Conservation (phyloP, 2,797 vertebrate genomes). For the Danio albolineatus region DNA sequence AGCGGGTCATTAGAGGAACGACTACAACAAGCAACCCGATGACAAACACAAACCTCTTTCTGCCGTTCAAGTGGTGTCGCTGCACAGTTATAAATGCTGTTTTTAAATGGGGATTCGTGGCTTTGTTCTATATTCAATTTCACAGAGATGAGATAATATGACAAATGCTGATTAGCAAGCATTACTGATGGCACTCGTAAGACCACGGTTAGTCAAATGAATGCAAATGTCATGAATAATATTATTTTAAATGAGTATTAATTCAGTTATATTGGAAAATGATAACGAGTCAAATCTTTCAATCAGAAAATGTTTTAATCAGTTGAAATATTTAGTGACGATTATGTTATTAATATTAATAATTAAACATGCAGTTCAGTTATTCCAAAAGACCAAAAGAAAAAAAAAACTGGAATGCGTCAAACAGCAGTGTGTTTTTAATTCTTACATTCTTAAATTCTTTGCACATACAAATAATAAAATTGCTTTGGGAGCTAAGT, state of each 20-base stretch:
- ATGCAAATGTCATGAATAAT: neutral
- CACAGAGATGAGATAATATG: constrained; percentile 18
- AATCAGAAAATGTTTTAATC: neutral
- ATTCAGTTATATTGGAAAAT: neutral
- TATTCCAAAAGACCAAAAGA: neutral
- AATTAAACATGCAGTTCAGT: neutral
- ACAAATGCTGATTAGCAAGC: constrained; percentile 23
- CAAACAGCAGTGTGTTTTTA: neutral
- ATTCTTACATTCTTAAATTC: too few species aligned
- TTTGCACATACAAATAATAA: too few species aligned
- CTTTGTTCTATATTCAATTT: neutral
- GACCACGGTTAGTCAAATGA: neutral
- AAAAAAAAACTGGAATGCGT: neutral
- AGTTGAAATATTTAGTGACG: neutral
- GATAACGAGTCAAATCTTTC: neutral
- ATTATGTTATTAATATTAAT: neutral
- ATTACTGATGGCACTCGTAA: constrained; percentile 6
- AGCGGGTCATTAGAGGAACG: constrained; percentile 14
- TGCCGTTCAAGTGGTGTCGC: constrained; percentile 29
- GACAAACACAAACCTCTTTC: constrained; percentile 29
- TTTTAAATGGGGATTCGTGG: constrained; percentile 3
- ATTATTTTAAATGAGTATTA: neutral
- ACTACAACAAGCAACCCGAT: constrained; percentile 31
- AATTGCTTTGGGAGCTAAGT: too few species aligned
- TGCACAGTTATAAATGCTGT: neutral